Base-by-base conservation (phyloP, 2,113 vertebrate species). In the Caretta caretta region DNA sequence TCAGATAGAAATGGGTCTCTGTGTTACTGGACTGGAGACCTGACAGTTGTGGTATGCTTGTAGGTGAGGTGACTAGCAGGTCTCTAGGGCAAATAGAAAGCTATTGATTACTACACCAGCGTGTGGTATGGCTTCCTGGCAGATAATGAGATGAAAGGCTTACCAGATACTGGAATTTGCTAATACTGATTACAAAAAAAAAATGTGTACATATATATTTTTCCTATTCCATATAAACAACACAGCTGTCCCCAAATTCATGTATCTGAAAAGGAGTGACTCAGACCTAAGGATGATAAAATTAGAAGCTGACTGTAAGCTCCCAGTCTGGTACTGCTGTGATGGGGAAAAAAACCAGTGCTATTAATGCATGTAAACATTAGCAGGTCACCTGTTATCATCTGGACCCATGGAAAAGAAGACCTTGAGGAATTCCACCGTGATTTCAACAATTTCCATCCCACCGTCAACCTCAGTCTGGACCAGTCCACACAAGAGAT, bases 51-150 rank as follows among this genome's bases (percentile, higher is more conserved):
- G 17, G 3, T 46, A 10, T 20, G 69, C 19, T 42, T 5, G 5
- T 42, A 3, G 25, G 46, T 50, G n/a, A 91, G 38, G 53, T 92
- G 20, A 2, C 6, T 65, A 38, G 53, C 48, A 46, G 72, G 20
- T 88, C 57, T 50, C 20, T 53, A 29, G 46, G 82, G 42, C 72
- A 72, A 4, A 0, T n/a, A 42, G 49, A 82, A 51, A 72, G 82
- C 89, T 90, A 20, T 48, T 17, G 0, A 0, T 84, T 65, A 35
- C 4, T 65, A 5, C 27, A 59, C 24, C 57, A 59, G 57, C 14
- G 29, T 65, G 62, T 17, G 31, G 62, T n/a, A 16, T 69, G 7
- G 20, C 17, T 1, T 76, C 85, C 24, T 65, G 46, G 48, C 24
- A 53, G 19, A 29, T 9, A 14, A 27, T 29, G 31, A 62, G 27